A percentile compares a stretch with the other conserved stretches of the same genome.
phyloP scores from a whole-genome alignment of 2,888 invertebrate genomes.

The Polietes domitor region DNA sequence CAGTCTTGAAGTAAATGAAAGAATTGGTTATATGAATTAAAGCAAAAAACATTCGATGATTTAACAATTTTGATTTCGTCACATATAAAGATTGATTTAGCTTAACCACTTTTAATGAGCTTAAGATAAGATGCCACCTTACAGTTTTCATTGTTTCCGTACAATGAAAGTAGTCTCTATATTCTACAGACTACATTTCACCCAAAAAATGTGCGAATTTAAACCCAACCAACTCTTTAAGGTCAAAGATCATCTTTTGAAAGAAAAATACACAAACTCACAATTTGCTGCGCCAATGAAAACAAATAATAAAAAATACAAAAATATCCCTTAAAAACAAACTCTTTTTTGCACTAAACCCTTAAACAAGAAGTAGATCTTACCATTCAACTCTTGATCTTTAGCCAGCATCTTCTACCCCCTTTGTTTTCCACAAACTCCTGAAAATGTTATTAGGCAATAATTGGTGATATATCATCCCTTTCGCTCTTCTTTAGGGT shows the following conservation, averaged over 20 bases:
- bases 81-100: no score
- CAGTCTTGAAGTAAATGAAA: no score
- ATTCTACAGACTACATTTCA: no score
- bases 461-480: slow-evolving; percentile 35
- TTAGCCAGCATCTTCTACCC: slow-evolving; percentile 46
- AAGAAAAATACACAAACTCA: background rate
- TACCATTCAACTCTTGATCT: slow-evolving; percentile 51
- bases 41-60: no score
- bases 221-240: background rate
- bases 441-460: slow-evolving; percentile 5
- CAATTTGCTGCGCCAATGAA: background rate
- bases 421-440: background rate
- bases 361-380: slow-evolving; percentile 2
- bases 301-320: background rate
- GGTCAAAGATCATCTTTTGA: background rate
- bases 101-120: no score
- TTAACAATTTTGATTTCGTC: no score
- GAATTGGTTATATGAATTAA: no score
- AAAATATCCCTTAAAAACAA: background rate
- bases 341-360: slow-evolving; percentile 29
- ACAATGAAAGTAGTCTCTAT: no score
- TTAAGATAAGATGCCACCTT: no score
- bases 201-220: background rate
- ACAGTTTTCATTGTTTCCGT: no score
- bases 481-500: slow-evolving; percentile 28